phyloP scores from a whole-genome alignment of 2,113 vertebrate species.

The Leucopsar rothschildi region DNA sequence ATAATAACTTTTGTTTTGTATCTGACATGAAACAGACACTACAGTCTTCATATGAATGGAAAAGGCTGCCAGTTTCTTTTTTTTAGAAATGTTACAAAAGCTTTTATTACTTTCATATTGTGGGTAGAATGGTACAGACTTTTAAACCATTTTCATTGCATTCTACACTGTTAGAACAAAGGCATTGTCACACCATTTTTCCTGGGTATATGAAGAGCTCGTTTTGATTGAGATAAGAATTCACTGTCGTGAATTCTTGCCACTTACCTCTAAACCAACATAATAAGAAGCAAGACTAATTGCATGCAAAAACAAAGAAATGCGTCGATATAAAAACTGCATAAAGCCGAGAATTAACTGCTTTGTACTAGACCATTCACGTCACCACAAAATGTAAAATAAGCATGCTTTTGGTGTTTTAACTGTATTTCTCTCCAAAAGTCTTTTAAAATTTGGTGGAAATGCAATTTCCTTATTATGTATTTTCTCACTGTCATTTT shows the following conservation, averaged over 20 bases:
- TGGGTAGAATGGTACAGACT: not conserved
- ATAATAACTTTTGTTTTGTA: not conserved
- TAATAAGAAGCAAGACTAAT: not conserved
- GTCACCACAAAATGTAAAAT: not conserved
- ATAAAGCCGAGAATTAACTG: not conserved
- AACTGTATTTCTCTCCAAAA: not conserved
- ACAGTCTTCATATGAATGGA: not conserved
- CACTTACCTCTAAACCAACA: not conserved
- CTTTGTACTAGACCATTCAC: not conserved
- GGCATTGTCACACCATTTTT: not conserved
- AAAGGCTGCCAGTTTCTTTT: not conserved
- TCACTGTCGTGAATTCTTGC: not conserved
- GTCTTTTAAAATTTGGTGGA: not conserved
- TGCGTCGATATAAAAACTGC: rapidly evolving
- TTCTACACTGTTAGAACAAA: not conserved
- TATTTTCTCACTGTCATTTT: not conserved
- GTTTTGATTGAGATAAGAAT: not conserved
- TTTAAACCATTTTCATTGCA: not conserved
- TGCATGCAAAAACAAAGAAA: not conserved
- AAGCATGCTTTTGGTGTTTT: not conserved
- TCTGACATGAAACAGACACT: not conserved
- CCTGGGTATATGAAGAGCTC: not conserved
- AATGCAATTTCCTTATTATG: not conserved
- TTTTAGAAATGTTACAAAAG: not conserved
- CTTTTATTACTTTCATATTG: not conserved